Evolutionary conservation across 1,140 invertebrate genomes (phyloP), one percentile per base, ranked within the genome.

Genomic region (Chironomus striatipennis): DNA sequence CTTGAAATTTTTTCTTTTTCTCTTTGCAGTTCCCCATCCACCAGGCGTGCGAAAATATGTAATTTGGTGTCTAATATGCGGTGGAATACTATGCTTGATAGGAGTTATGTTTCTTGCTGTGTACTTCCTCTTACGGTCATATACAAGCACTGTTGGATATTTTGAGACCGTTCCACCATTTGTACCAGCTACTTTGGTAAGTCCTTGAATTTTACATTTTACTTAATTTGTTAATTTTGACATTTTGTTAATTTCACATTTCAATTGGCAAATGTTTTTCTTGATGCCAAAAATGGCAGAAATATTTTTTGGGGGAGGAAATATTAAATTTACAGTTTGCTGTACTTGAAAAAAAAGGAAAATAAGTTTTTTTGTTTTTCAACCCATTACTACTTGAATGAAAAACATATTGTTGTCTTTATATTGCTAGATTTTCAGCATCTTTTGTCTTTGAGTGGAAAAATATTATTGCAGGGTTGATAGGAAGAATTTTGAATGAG

Each of bases 121-220:
- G 64, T 92, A 92, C 79, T 90, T 90, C 76, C 85, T 93, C 57
- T 84, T 93, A 7, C 86, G 91, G 75, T 90, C 90, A 20, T 91
- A 92, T 80, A 93, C 91, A 42, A 90, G 91, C 2, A 92, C 90
- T 15, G 85, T 93, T 76, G 89, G 90, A 42, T 91, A 91, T 78
- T 93, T 93, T 80, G 91, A 93, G 83, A 93, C 91, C n/a, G 90
- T 93, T 70, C 91, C 91, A 67, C 91, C 90, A 43, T 93, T 93
- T 81, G 90, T 93, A 76, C 91, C 91, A 43, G 91, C 91, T 74
- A 87, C 90, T 43, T 88, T 93, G 89, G 90, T 91, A 83, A 88
- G 83, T 78, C 17, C 17, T 64, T 64, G 12, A 15, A 18, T n/a
- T n/a, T n/a, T n/a, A 64, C 7, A 64, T 64, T 64, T 64, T 64